Evolutionary conservation across 2,797 vertebrate species (phyloP), one percentile per base, ranked within the genome.

Genomic region (Muraenolepis orangiensis): DNA sequence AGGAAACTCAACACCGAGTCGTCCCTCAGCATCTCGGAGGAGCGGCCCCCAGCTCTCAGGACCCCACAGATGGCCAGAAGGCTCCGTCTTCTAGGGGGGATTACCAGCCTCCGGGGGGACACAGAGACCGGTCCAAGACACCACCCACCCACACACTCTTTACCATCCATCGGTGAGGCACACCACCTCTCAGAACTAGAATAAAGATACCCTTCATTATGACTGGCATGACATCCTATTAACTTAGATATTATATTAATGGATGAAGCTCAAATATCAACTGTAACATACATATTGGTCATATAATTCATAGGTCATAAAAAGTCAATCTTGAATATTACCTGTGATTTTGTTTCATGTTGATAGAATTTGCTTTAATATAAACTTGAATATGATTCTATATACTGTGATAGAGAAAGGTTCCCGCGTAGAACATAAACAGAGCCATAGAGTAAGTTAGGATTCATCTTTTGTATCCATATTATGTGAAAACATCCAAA

Each of bases 1-100:
- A 84, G n/a, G 85, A 83, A 86, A 88, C 79, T 0, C 0, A 31
- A 88, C 74, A 78, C 80, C 30, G 2, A 57, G 74, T 23, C 20
- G 4, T n/a, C n/a, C n/a, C n/a, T 51, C 46, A 51, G 46, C 46
- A 51, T 51, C 40, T 42, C 18, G n/a, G 20, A 51, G 46, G 46
- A n/a, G 1, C 46, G 10, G n/a, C 51, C 51, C 32, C 32, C 3
- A 23, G 51, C 51, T 8, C 46, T n/a, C 51, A 26, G 20, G 6
- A 23, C 46, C 5, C 46, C 51, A n/a, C 51, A 61, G 51, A 61
- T 61, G 51, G 23, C 51, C 51, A 61, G 26, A 61, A 6, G 51
- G 20, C 51, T 61, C 51, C 7, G 51, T 61, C 51, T 61, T 61
- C 51, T 61, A 61, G 51, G 51, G 51, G 51, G 51, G 42, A 61